A percentile compares a stretch with the other conserved stretches of the same genome.
Evolutionary conservation across 2,113 vertebrate genomes (phyloP).

Genomic region (Podarcis muralis): DNA sequence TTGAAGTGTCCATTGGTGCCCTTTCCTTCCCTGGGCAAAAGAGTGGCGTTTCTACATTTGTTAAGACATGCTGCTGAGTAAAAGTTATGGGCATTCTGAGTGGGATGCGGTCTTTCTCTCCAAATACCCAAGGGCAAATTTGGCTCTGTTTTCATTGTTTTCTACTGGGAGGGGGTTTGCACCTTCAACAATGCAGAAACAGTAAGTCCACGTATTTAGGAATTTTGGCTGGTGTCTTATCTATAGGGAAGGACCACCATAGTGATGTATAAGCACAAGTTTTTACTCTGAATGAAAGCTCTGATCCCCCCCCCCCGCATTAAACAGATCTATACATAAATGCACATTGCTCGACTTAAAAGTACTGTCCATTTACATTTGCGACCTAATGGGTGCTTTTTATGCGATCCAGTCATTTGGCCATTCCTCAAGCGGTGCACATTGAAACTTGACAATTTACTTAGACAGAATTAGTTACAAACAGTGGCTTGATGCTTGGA

Average conservation of each 20-base stretch:
- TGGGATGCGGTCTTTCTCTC: not conserved
- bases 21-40: not conserved
- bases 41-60: conserved; percentile 1
- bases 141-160: not conserved
- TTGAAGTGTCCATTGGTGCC: conserved; percentile 3
- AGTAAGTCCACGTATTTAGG: not conserved
- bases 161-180: not conserved
- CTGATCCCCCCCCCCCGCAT: not conserved
- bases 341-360: conserved; percentile 23
- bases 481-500: conserved; percentile 54
- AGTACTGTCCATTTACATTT: not conserved
- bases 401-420: not conserved
- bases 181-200: not conserved
- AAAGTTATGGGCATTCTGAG: conserved; percentile 2
- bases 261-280: not conserved
- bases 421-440: not conserved
- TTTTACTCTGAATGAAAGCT: not conserved
- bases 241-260: conserved; percentile 20
- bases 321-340: conserved; percentile 12
- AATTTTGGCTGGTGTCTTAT: not conserved
- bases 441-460: conserved; percentile 19
- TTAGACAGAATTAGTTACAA: conserved; percentile 41
- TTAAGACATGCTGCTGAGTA: conserved; percentile 8
- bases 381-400: not conserved
- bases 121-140: not conserved